Evolutionary conservation across 2,888 invertebrate species (phyloP).

Genomic region (Morpho helenor): DNA sequence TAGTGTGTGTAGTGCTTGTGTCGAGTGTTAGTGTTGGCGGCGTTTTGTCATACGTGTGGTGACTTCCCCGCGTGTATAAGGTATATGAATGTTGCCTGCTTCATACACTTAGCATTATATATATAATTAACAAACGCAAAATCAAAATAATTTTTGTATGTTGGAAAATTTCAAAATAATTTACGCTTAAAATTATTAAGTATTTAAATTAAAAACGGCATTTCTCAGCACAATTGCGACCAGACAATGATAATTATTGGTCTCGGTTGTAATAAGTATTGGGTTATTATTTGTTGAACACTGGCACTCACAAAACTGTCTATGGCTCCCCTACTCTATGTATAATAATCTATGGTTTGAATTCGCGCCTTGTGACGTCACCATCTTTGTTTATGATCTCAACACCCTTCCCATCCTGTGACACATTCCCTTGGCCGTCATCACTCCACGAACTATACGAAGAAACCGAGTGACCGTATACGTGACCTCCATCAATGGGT

Average conservation of each 20-base stretch:
- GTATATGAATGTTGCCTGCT: background rate
- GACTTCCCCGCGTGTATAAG: too few species aligned
- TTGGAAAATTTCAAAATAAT: too few species aligned
- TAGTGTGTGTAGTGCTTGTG: too few species aligned
- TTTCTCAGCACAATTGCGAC: background rate
- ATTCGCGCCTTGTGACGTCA: constrained; percentile 78
- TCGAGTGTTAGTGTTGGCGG: too few species aligned
- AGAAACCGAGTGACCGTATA: constrained; percentile 81
- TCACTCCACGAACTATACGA: constrained; percentile 78
- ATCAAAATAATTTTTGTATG: too few species aligned
- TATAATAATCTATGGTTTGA: constrained; percentile 19
- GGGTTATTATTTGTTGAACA: background rate
- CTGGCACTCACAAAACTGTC: too few species aligned
- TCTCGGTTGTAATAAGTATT: background rate
- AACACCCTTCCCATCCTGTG: constrained; percentile 79
- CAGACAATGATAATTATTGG: background rate
- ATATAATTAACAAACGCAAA: background rate
- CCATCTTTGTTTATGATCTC: constrained; percentile 86
- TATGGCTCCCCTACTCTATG: too few species aligned
- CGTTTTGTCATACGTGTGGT: too few species aligned
- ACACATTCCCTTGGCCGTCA: constrained; percentile 77
- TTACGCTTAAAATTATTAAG: background rate
- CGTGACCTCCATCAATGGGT: constrained; percentile 46
- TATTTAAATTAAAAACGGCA: background rate
- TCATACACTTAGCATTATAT: background rate